Evolutionary conservation across 2,113 vertebrate species (phyloP).

Genomic region (Ellobius talpinus): DNA sequence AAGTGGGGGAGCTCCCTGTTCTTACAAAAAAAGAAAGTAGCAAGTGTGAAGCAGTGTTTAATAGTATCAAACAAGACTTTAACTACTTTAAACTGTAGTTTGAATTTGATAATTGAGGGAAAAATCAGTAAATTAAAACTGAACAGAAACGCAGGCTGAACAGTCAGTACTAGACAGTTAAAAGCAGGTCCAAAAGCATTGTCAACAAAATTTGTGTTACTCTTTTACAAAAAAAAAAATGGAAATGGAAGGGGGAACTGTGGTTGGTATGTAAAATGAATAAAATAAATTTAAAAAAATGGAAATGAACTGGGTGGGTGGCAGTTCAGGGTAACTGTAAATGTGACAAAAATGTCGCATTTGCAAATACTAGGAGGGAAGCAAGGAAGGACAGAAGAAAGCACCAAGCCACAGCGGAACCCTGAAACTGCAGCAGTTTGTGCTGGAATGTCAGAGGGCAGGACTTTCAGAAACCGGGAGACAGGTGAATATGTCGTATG

Average conservation of each 20-base stretch:
- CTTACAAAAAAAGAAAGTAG: background rate
- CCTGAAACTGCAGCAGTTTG: background rate
- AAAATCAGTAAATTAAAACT: background rate
- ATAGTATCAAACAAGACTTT: background rate
- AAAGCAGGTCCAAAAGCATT: background rate
- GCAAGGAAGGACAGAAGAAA: background rate
- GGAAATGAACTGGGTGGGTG: background rate
- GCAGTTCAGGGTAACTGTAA: background rate
- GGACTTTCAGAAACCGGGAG: background rate
- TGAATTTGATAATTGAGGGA: background rate
- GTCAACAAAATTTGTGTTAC: background rate
- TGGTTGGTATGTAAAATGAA: no score
- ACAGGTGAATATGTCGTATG: background rate
- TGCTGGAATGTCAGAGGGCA: background rate
- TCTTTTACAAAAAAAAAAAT: background rate
- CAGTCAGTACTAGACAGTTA: background rate
- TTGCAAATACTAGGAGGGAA: background rate
- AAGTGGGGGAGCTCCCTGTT: no score
- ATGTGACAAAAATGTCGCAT: background rate
- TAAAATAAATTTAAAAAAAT: background rate
- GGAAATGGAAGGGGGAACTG: no score
- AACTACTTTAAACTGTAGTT: background rate
- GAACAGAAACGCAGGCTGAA: background rate
- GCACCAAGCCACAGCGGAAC: background rate
- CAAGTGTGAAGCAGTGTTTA: background rate